Base-by-base conservation (phyloP, 2,113 vertebrate species). In the Tor tambroides region DNA sequence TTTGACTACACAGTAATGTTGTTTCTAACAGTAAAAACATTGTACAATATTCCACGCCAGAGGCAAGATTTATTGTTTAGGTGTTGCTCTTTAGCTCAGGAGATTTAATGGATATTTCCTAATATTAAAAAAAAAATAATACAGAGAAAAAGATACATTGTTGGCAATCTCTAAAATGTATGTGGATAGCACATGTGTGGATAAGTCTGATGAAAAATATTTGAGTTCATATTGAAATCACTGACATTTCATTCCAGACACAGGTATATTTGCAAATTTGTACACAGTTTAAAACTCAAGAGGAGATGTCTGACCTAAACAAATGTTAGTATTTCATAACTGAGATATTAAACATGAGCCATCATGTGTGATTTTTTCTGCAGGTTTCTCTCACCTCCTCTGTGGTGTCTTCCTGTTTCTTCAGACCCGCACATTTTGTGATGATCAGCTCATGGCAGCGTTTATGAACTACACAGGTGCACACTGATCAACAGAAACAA, bases 381-480 rank as follows among this genome's bases (percentile, higher is more conserved):
- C 54, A 59, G 78, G 6, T 74, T 51, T 26, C 12, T 43, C 46
- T 71, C 95, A 98, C 97, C 96, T 98, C 97, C 43, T 97, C 97
- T 0, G 94, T 94, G 17, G 94, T 93, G 95, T 94, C 94, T 26
- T 99, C 98, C 94, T 98, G 97, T 89, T 97, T 98, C 96, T 98
- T 99, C 89, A 99, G 93, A 14, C 97, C 98, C 26, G 98, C 97
- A 84, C 98, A 99, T 90, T 99, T 99, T 0, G 98, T 99, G 89
- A 99, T 99, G 90, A 99, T 99, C 90, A 98, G 96, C 93, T 98
- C 97, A 87, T 99, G 98, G 88, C 98, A 99, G 90, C 98, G 95
- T 92, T 99, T 99, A 91, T 99, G 98, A 92, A 99, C 98, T 88
- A 99, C 98, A 65, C 98, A 99, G 91, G 98, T 99, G 87, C 98